Evolutionary conservation across 2,113 vertebrate genomes (phyloP).

Genomic region (Hypanus sabinus): DNA sequence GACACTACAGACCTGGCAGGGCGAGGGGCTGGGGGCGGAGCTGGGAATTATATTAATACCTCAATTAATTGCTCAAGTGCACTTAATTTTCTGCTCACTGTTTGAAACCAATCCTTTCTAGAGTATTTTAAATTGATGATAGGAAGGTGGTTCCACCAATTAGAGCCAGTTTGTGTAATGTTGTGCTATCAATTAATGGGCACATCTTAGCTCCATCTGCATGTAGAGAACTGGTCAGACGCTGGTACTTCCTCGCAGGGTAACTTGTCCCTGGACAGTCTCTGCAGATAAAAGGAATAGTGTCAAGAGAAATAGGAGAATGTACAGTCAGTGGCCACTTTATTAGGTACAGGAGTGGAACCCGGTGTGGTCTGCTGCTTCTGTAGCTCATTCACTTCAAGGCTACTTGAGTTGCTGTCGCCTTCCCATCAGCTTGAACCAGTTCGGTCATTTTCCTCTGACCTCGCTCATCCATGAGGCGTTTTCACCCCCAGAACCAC

Average conservation of each 20-base stretch:
- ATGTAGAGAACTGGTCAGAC: background rate
- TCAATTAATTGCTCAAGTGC: constrained; percentile 22
- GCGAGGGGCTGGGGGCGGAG: background rate
- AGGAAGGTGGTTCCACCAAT: background rate
- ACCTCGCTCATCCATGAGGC: no score
- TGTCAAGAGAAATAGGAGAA: no score
- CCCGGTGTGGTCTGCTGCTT: no score
- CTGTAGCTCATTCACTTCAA: no score
- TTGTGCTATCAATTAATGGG: background rate
- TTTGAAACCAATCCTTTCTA: background rate
- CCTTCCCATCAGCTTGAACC: no score
- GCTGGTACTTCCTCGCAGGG: background rate
- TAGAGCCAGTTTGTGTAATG: background rate
- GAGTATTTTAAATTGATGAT: background rate
- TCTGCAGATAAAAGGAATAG: background rate
- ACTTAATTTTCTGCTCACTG: constrained; percentile 1
- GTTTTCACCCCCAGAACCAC: no score
- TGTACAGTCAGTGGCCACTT: no score
- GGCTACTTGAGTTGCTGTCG: no score
- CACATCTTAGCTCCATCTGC: background rate
- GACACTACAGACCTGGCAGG: background rate
- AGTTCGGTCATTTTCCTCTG: no score
- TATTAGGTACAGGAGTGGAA: no score
- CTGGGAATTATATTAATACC: background rate
- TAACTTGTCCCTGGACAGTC: background rate